These are phyloP conservation scores for Silvanus unidentatus DNA, from an alignment of 2,888 invertebrate species.

Conservation along the genomic window DNA sequence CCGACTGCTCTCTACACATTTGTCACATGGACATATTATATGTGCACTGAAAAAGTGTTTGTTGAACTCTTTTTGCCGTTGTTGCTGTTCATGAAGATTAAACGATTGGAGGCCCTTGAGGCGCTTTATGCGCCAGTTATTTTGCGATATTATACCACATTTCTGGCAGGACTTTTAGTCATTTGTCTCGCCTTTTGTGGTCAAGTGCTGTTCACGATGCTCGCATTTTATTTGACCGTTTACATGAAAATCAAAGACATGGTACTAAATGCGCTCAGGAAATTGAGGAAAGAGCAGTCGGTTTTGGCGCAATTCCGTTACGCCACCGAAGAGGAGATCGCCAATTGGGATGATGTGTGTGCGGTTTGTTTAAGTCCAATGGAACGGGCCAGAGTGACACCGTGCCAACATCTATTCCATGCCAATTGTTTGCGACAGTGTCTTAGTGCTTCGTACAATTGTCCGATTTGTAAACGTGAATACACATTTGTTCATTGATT, in stretches of 20 bases:
- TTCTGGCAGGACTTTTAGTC: conserved; percentile 53
- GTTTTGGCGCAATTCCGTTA: conserved; percentile 58
- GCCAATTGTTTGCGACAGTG: conserved; percentile 70
- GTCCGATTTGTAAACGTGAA: conserved; percentile 70
- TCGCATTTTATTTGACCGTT: conserved; percentile 61
- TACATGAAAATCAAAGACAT: conserved; percentile 61
- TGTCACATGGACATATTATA: conserved; percentile 64
- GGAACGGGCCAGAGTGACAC: conserved; percentile 67
- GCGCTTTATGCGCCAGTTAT: conserved; percentile 62
- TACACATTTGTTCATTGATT: conserved; percentile 43
- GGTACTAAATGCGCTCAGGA: conserved; percentile 50
- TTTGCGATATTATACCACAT: conserved; percentile 55
- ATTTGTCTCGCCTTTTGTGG: conserved; percentile 52
- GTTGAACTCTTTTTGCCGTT: conserved; percentile 59
- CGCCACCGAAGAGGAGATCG: conserved; percentile 62
- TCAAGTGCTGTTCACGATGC: conserved; percentile 53
- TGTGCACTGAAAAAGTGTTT: conserved; percentile 67
- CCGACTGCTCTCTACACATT: conserved; percentile 62
- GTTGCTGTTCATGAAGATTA: conserved; percentile 55
- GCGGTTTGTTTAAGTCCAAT: conserved; percentile 69
- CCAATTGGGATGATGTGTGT: conserved; percentile 68
- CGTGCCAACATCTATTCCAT: conserved; percentile 76
- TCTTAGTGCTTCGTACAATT: conserved; percentile 62
- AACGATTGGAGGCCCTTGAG: conserved; percentile 66
- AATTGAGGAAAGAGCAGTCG: conserved; percentile 55